phyloP scores from a whole-genome alignment of 2,888 invertebrate species.

The Drosophila nigricruria region DNA sequence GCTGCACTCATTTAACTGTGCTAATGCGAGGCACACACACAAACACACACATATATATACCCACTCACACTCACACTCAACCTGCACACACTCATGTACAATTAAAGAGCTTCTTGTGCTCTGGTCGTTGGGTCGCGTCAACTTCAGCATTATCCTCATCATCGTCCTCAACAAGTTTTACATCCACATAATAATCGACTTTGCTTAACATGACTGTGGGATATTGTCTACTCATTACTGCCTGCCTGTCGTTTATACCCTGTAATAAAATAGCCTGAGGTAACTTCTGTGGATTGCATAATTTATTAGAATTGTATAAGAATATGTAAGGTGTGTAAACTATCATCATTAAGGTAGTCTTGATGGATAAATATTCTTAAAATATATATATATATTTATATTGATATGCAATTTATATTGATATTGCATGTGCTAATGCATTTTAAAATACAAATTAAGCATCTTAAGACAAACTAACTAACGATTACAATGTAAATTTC shows the following conservation, averaged over 20 bases:
- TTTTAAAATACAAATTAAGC: too few species aligned
- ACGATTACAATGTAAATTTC: slow-evolving; percentile 8
- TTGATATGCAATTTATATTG: too few species aligned
- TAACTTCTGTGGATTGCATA: not conserved
- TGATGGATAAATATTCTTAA: too few species aligned
- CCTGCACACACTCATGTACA: slow-evolving; percentile 24
- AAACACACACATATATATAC: slow-evolving; percentile 19
- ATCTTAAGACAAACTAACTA: too few species aligned
- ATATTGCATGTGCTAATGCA: too few species aligned
- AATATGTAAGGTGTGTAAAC: not conserved
- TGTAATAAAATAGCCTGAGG: slow-evolving; percentile 2
- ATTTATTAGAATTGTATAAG: not conserved
- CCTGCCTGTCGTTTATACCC: slow-evolving; percentile 37
- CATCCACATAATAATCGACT: slow-evolving; percentile 64
- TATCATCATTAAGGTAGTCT: not conserved
- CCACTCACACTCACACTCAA: slow-evolving; percentile 10
- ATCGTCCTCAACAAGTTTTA: slow-evolving; percentile 52
- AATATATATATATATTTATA: too few species aligned
- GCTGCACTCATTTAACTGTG: slow-evolving; percentile 65
- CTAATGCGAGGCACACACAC: slow-evolving; percentile 51
- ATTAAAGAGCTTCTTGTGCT: slow-evolving; percentile 29
- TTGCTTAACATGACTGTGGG: slow-evolving; percentile 29
- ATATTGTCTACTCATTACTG: slow-evolving; percentile 35
- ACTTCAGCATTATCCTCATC: slow-evolving; percentile 40
- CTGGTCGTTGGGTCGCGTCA: slow-evolving; percentile 48